Evolutionary conservation across 1,140 invertebrate species (phyloP).

Genomic region (Pogonomyrmex barbatus): DNA sequence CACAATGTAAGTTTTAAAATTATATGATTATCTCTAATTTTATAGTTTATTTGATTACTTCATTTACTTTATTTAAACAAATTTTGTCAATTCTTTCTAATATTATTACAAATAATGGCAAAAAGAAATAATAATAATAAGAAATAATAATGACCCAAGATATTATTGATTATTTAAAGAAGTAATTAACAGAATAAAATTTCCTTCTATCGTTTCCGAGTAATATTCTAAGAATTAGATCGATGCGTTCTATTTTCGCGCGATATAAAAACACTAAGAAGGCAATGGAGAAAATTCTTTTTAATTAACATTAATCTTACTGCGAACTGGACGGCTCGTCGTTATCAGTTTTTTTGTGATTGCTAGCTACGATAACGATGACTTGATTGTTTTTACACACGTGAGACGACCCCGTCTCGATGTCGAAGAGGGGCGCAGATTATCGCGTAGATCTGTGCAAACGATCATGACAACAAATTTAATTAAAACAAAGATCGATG

Average conservation of each 20-base stretch:
- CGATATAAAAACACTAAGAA: slow-evolving; percentile 38
- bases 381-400: slow-evolving; percentile 61
- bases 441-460: slow-evolving; percentile 52
- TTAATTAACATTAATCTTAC: slow-evolving; percentile 72
- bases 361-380: slow-evolving; percentile 52
- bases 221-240: slow-evolving; percentile 38
- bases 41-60: background rate
- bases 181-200: background rate
- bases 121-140: background rate
- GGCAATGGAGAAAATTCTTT: slow-evolving; percentile 47
- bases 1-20: slow-evolving; percentile 90
- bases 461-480: slow-evolving; percentile 59
- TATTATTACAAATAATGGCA: background rate
- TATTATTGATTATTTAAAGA: background rate
- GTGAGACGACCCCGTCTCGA: slow-evolving; percentile 43
- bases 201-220: background rate
- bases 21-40: background rate
- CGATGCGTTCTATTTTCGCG: slow-evolving; percentile 3
- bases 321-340: slow-evolving; percentile 45
- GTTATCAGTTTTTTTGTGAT: slow-evolving; percentile 67
- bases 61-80: background rate
- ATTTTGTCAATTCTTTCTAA: background rate
- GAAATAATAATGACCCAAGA: background rate
- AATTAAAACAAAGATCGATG: slow-evolving; percentile 63
- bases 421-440: slow-evolving; percentile 39